These are phyloP conservation scores for Carassius auratus DNA, from an alignment of 2,113 vertebrate genomes.

Conservation along the genomic window DNA sequence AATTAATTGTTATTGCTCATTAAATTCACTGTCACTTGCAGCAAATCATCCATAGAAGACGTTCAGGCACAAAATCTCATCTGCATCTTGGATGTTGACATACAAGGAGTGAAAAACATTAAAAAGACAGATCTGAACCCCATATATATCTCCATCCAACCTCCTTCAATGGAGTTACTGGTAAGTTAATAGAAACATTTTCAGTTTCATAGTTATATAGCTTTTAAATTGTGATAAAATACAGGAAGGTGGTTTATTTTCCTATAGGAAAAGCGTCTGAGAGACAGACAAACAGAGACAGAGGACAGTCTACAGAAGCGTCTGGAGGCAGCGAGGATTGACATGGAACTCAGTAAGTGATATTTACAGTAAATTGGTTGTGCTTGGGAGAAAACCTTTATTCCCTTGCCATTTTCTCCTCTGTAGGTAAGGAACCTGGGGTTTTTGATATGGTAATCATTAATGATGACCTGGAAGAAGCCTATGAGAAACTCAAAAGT, in stretches of 20 bases:
- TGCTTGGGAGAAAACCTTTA: background rate
- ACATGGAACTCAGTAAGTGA: conserved; percentile 91
- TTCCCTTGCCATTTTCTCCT: conserved; percentile 12
- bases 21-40: conserved; percentile 57
- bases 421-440: conserved; percentile 86
- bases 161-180: conserved; percentile 87
- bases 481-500: conserved; percentile 83
- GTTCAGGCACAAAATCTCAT: conserved; percentile 91
- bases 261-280: conserved; percentile 85
- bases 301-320: conserved; percentile 90
- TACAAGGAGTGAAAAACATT: conserved; percentile 92
- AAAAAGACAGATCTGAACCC: conserved; percentile 91
- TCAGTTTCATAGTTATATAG: background rate
- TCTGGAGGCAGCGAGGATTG: conserved; percentile 78
- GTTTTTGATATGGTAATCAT: conserved; percentile 90
- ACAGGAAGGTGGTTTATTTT: background rate
- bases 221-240: background rate
- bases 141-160: conserved; percentile 93
- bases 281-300: conserved; percentile 87
- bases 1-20: no score
- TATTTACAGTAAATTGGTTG: background rate
- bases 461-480: conserved; percentile 87
- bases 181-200: conserved; percentile 69
- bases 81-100: conserved; percentile 93
- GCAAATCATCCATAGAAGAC: conserved; percentile 87